Evolutionary conservation across 2,888 invertebrate genomes (phyloP), one percentile per base, ranked within the genome.

Genomic region (Scaptomyza flava): DNA sequence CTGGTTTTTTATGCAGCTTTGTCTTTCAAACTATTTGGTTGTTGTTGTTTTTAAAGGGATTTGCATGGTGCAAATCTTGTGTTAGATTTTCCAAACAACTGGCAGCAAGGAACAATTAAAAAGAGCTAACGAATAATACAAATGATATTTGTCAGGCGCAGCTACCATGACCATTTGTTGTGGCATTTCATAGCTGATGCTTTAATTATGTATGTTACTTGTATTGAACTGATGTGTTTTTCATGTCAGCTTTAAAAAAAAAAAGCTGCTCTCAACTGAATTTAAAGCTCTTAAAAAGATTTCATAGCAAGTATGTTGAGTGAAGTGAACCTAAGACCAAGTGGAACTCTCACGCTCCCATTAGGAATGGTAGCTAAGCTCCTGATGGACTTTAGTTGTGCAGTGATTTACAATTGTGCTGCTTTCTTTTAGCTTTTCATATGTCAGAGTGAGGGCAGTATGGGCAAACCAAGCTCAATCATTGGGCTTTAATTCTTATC

Each of bases 361-460:
- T 31, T 31, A 31, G 38, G 23, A 56, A 42, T 41, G 14, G 38
- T 12, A 14, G 75, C 71, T 76, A 78, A 76, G 79, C 75, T 45
- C 60, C 56, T 78, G 76, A 76, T 76, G 76, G 75, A 75, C 67
- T 78, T 78, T 71, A 52, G 63, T 66, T 41, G 72, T 58, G 63
- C 79, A 73, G 66, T 79, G 79, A 77, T 77, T 77, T 77, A 77
- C 79, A 69, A 79, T 73, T 69, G 72, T 72, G 72, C 73, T 61
- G 72, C 48, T 27, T 23, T 38, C 47, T 53, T 31, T 50, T 27
- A 48, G 43, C 54, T 45, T 52, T 59, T 79, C 72, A 79, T 59
- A 79, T 72, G 77, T 79, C 72, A 34, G 42, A 48, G 33, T 12
- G 42, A 43, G n/a, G 27, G 5, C 27, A 33, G 33, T 6, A 9